Conservation (phyloP, 1,140 invertebrate genomes). For the Plectus sambesii region DNA sequence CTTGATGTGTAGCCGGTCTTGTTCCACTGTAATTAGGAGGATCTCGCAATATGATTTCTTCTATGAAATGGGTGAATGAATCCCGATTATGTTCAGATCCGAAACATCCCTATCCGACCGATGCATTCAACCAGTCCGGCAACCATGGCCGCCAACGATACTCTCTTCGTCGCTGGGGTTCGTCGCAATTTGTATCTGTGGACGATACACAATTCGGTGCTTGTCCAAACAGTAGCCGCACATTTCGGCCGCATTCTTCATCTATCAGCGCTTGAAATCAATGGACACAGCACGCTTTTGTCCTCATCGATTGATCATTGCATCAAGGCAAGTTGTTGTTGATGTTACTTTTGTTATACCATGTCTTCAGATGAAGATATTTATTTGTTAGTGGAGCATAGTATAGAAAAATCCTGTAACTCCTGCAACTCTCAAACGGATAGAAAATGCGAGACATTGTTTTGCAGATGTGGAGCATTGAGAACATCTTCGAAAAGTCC, state of each 20-base stretch:
- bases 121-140: constrained; percentile 70
- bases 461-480: constrained; percentile 77
- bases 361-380: too few relatives aligned
- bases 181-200: constrained; percentile 90
- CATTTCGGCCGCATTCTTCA: constrained; percentile 93
- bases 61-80: too few relatives aligned
- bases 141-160: constrained; percentile 73
- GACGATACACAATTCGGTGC: constrained; percentile 63
- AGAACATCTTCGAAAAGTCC: constrained; percentile 94
- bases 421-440: too few relatives aligned
- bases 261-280: constrained; percentile 67
- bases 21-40: too few relatives aligned
- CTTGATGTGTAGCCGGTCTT: too few relatives aligned
- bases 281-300: constrained; percentile 84
- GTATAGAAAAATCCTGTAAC: too few relatives aligned
- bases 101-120: constrained; percentile 51
- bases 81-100: constrained; percentile 29
- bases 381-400: too few relatives aligned
- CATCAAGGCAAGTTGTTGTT: constrained; percentile 60
- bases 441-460: background rate
- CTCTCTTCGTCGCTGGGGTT: constrained; percentile 85
- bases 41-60: constrained; percentile 18
- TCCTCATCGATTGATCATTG: constrained; percentile 89
- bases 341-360: background rate
- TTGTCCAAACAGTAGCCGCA: constrained; percentile 83